These are phyloP conservation scores for Auanema sp. DNA, from an alignment of 2,888 invertebrate species.

Conservation along the genomic window DNA sequence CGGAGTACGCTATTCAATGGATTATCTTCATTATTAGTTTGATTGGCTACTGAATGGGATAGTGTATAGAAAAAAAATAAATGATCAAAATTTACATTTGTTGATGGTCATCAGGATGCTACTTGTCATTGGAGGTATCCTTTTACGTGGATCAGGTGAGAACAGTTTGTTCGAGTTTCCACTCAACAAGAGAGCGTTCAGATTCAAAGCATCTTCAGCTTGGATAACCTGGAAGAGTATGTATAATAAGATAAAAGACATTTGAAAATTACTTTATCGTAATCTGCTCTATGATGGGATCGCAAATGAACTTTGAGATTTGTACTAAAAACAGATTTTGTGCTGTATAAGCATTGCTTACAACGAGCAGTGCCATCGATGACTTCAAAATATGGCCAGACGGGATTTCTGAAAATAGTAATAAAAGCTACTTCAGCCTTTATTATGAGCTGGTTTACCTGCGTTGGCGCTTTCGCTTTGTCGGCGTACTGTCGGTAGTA, in stretches of 20 bases:
- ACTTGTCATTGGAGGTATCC: constrained; percentile 51
- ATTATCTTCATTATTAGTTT: constrained; percentile 34
- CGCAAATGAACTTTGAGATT: constrained; percentile 59
- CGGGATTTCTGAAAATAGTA: constrained; percentile 42
- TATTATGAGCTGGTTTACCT: constrained; percentile 10
- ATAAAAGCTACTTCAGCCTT: not conserved
- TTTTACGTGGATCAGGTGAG: constrained; percentile 34
- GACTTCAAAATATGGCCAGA: constrained; percentile 58
- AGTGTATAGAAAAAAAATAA: not conserved
- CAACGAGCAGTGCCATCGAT: constrained; percentile 51
- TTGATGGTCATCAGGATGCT: constrained; percentile 51
- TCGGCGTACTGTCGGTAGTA: constrained; percentile 28
- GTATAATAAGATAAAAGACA: not conserved
- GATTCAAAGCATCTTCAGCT: constrained; percentile 53
- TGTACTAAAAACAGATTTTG: constrained; percentile 56
- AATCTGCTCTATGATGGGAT: constrained; percentile 54
- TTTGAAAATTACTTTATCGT: constrained; percentile 44
- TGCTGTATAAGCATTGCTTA: constrained; percentile 56
- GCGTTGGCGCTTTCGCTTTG: constrained; percentile 53
- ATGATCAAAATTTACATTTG: constrained; percentile 33
- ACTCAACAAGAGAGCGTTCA: constrained; percentile 45
- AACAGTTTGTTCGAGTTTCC: constrained; percentile 43
- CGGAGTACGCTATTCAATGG: constrained; percentile 43
- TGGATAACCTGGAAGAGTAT: constrained; percentile 46
- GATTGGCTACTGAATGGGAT: constrained; percentile 32